Evolutionary conservation across 2,113 vertebrate genomes (phyloP).

Genomic region (Passer montanus): DNA sequence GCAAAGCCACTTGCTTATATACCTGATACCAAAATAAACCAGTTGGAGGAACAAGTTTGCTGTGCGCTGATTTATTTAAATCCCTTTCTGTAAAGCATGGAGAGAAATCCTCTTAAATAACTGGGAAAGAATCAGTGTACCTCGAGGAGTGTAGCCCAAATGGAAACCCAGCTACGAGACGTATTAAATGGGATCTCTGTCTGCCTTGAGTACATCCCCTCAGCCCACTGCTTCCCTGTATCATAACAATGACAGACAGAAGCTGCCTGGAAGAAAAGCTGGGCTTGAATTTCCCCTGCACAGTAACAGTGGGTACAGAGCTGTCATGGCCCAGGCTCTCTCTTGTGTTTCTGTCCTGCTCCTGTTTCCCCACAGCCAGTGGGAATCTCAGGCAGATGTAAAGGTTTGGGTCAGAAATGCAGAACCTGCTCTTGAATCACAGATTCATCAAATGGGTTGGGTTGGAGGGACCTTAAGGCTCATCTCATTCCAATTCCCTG

Average conservation of each 20-base stretch:
- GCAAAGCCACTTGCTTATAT: conserved; percentile 54
- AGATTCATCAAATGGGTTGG: neutral
- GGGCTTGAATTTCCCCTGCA: neutral
- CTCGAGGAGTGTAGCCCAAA: neutral
- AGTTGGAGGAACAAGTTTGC: conserved; percentile 47
- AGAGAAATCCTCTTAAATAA: conserved; percentile 59
- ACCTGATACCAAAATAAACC: conserved; percentile 57
- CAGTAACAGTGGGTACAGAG: neutral
- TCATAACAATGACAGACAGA: neutral
- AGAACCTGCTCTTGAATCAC: neutral
- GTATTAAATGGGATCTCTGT: conserved; percentile 4
- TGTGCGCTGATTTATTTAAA: conserved; percentile 52
- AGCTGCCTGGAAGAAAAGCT: neutral
- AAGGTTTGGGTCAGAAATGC: neutral
- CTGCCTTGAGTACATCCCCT: neutral
- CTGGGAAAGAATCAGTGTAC: neutral
- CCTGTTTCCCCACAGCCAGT: neutral
- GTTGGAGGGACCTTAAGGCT: neutral
- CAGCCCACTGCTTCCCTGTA: neutral
- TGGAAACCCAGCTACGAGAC: neutral
- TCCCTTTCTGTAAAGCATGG: neutral
- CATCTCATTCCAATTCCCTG: neutral
- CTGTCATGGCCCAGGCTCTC: neutral
- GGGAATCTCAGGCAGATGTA: accelerated
- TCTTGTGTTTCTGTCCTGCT: neutral